Conservation (phyloP, 2,888 invertebrate species). For the Plebejus melissa region DNA sequence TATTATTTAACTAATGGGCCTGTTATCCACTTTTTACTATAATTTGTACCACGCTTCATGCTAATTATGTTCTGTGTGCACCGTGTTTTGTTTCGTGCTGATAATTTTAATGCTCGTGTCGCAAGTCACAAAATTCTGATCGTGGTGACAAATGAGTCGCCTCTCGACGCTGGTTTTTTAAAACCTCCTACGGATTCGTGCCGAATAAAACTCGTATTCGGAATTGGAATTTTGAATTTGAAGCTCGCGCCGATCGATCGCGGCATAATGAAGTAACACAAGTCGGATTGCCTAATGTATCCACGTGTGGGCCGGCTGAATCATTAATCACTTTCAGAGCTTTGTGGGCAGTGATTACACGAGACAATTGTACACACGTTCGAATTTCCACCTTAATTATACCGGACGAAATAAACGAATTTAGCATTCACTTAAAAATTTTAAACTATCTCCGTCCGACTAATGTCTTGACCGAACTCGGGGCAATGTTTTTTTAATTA, state of each 20-base stretch:
- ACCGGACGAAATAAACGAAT: slow-evolving; percentile 8
- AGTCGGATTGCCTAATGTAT: slow-evolving; percentile 37
- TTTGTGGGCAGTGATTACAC: slow-evolving; percentile 42
- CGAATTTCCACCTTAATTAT: slow-evolving; percentile 28
- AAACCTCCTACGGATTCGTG: slow-evolving; percentile 15
- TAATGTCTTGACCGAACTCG: not conserved
- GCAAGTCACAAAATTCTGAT: not conserved
- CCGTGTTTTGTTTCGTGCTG: slow-evolving; percentile 10
- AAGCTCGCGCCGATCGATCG: slow-evolving; percentile 26
- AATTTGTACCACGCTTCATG: slow-evolving; percentile 8
- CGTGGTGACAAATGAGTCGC: not conserved
- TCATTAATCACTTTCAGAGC: slow-evolving; percentile 57
- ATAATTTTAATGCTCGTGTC: not conserved
- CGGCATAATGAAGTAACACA: slow-evolving; percentile 34
- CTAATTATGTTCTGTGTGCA: not conserved
- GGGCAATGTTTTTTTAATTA: not conserved
- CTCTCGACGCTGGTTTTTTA: not conserved
- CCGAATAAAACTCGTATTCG: slow-evolving; percentile 27
- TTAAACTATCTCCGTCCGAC: not conserved
- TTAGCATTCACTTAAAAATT: not conserved
- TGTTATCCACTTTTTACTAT: slow-evolving; percentile 22
- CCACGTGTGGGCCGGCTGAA: slow-evolving; percentile 39
- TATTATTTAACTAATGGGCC: slow-evolving; percentile 27
- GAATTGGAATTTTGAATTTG: slow-evolving; percentile 29
- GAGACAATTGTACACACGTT: slow-evolving; percentile 38